A percentile compares a stretch with the other conserved stretches of the same genome.
Conservation (phyloP, 2,888 invertebrate species). For the Tetrapedia diversipes region DNA sequence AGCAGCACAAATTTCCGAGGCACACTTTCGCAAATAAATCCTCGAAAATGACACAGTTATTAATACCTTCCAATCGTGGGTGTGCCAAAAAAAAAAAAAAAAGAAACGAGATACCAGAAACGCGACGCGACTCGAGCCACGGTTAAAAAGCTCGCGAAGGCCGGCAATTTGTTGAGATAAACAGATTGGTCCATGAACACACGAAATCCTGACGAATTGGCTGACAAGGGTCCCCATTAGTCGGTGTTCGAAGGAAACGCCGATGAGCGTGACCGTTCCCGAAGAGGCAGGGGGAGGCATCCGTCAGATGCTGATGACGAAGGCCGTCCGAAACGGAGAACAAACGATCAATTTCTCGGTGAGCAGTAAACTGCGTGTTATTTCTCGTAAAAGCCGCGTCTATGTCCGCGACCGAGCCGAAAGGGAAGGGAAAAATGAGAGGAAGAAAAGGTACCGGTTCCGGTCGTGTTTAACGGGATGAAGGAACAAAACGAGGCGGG, state of each 20-base stretch:
- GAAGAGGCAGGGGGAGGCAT: constrained; percentile 15
- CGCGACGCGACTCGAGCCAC: too few species aligned
- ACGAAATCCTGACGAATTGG: constrained; percentile 45
- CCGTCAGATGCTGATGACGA: constrained; percentile 27
- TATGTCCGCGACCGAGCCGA: too few species aligned
- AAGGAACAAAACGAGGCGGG: constrained; percentile 16
- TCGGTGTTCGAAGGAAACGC: constrained; percentile 36
- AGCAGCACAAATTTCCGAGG: too few species aligned
- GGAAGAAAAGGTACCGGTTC: constrained; percentile 41
- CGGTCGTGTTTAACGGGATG: constrained; percentile 27
- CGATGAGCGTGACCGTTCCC: constrained; percentile 41
- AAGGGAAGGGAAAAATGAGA: background rate
- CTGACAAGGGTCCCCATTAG: constrained; percentile 42
- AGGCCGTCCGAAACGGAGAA: constrained; percentile 12
- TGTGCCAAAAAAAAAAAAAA: too few species aligned
- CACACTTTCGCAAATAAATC: too few species aligned
- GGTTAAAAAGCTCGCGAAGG: too few species aligned
- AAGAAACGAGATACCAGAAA: too few species aligned
- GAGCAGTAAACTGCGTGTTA: constrained; percentile 57
- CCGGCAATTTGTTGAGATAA: constrained; percentile 18
- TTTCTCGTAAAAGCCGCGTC: constrained; percentile 55
- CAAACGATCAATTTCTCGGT: constrained; percentile 31
- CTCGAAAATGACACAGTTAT: too few species aligned
- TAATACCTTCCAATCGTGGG: too few species aligned
- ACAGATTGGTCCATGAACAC: constrained; percentile 23